Evolutionary conservation across 2,113 vertebrate species (phyloP).

Genomic region (Malaclemys terrapin): DNA sequence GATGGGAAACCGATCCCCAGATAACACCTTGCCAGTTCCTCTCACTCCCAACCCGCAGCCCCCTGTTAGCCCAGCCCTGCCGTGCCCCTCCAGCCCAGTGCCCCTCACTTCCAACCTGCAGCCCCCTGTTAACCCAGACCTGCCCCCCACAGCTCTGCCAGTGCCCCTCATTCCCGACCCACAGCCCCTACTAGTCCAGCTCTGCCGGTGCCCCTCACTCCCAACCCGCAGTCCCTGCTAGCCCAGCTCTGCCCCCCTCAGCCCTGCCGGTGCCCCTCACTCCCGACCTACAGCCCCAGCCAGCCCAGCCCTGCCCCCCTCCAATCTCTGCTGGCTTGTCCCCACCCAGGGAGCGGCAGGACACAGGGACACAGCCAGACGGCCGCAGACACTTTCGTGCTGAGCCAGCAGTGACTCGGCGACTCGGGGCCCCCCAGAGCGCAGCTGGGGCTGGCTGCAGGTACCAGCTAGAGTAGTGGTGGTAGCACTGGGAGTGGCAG

Average conservation of each 20-base stretch:
- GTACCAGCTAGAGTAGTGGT: constrained; percentile 59
- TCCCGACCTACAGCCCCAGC: not conserved
- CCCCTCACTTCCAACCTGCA: not conserved
- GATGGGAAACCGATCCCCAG: too few relatives aligned
- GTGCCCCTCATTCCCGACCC: not conserved
- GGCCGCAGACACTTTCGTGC: not conserved
- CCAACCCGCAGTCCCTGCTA: not conserved
- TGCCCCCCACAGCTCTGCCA: not conserved
- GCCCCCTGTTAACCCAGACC: not conserved
- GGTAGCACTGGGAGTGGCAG: not conserved
- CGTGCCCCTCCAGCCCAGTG: not conserved
- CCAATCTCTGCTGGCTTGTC: too few relatives aligned
- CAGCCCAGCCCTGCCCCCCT: not conserved
- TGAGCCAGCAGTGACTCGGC: constrained; percentile 73
- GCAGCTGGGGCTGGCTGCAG: constrained; percentile 48
- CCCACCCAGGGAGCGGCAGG: too few relatives aligned
- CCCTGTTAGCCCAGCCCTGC: too few relatives aligned
- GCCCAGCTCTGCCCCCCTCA: too few relatives aligned
- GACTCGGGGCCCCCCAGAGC: constrained; percentile 19
- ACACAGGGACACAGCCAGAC: not conserved
- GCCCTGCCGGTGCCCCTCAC: not conserved
- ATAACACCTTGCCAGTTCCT: too few relatives aligned
- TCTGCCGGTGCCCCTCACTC: not conserved
- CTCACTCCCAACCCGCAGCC: too few relatives aligned
- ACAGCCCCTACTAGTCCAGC: not conserved